phyloP scores from a whole-genome alignment of 1,140 invertebrate genomes.

The Drosophila melanica region DNA sequence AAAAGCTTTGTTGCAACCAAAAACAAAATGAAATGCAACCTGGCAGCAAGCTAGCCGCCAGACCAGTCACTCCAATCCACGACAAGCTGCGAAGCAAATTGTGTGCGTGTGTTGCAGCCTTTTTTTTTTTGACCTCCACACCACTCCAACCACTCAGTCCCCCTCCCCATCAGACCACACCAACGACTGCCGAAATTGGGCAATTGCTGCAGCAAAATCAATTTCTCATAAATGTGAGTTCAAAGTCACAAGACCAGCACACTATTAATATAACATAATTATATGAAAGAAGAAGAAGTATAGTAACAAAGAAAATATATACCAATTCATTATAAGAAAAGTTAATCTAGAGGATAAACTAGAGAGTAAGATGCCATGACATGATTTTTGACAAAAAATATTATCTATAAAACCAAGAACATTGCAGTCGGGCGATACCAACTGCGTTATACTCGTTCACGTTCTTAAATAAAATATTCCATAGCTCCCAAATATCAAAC shows the following conservation, averaged over 20 bases:
- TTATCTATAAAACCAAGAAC: too few species aligned
- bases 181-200: neutral
- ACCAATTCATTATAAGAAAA: too few species aligned
- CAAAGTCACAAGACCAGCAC: too few species aligned
- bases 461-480: too few species aligned
- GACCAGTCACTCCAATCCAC: conserved; percentile 9
- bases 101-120: neutral
- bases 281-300: neutral
- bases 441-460: too few species aligned
- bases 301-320: too few species aligned
- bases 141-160: neutral
- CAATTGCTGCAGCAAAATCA: neutral
- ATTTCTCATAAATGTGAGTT: conserved; percentile 3
- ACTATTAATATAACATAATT: too few species aligned
- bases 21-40: conserved; percentile 13
- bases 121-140: neutral
- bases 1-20: conserved; percentile 26
- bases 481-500: too few species aligned
- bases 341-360: too few species aligned
- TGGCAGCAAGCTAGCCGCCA: neutral
- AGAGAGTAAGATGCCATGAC: too few species aligned
- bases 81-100: neutral
- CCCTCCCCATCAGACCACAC: neutral
- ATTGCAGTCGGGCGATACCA: too few species aligned
- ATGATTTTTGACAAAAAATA: too few species aligned